These are phyloP conservation scores for Pyralis farinalis DNA, from an alignment of 2,888 invertebrate species.

Conservation along the genomic window DNA sequence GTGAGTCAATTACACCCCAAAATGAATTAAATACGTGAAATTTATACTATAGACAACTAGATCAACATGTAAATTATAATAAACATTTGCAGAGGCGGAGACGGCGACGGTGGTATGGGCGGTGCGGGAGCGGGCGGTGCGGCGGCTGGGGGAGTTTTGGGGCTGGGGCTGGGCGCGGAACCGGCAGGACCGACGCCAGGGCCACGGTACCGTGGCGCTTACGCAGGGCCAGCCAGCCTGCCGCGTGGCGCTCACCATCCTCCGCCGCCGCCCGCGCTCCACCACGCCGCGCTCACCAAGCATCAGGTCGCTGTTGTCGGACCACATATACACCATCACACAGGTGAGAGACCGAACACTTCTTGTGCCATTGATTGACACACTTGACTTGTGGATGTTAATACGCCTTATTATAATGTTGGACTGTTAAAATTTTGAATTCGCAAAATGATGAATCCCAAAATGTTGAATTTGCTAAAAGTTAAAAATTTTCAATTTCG, in stretches of 20 bases:
- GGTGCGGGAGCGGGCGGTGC: conserved; percentile 22
- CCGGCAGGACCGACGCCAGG: conserved; percentile 23
- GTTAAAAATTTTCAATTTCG: too few relatives aligned
- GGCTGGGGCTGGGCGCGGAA: conserved; percentile 25
- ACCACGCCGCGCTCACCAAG: conserved; percentile 17
- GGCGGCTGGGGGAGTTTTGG: too few relatives aligned
- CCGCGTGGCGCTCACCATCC: conserved; percentile 75
- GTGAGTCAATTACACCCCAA: too few relatives aligned
- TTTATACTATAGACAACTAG: too few relatives aligned
- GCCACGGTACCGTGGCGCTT: conserved; percentile 38
- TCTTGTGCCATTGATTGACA: too few relatives aligned
- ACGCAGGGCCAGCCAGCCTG: conserved; percentile 61
- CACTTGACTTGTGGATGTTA: too few relatives aligned
- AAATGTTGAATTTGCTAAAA: too few relatives aligned
- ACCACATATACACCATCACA: conserved; percentile 12
- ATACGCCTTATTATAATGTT: too few relatives aligned
- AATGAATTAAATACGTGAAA: too few relatives aligned
- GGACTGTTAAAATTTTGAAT: too few relatives aligned
- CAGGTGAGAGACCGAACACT: conserved; percentile 10
- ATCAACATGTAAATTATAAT: too few relatives aligned
- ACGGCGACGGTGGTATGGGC: conserved; percentile 28
- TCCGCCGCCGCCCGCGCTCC: conserved; percentile 29
- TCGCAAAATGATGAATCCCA: too few relatives aligned
- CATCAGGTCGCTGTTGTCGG: conserved; percentile 27
- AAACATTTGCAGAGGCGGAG: conserved; percentile 25